A percentile compares a stretch with the other conserved stretches of the same genome.
Conservation (phyloP, 2,113 vertebrate genomes). For the Cathartes aura region DNA sequence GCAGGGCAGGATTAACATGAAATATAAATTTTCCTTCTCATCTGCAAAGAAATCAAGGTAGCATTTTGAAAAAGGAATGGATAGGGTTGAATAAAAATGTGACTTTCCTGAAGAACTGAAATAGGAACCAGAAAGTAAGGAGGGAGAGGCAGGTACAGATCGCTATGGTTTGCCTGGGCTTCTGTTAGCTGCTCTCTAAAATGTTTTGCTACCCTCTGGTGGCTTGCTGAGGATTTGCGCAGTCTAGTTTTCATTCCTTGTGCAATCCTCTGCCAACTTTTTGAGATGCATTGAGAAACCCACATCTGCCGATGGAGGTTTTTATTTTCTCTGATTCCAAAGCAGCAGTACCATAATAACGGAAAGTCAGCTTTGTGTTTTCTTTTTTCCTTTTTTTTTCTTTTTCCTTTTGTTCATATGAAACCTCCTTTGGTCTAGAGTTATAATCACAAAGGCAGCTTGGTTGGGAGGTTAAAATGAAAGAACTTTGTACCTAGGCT, state of each 20-base stretch:
- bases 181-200: not conserved
- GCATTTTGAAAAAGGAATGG: not conserved
- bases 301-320: not conserved
- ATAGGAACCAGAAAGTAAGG: not conserved
- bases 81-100: not conserved
- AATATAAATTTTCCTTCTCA: not conserved
- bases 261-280: not conserved
- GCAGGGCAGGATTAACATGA: not conserved
- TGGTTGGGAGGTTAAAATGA: not conserved
- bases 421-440: not conserved
- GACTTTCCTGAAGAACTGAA: not conserved
- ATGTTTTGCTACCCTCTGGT: constrained; percentile 78
- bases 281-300: not conserved
- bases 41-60: not conserved
- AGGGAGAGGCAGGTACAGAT: not conserved
- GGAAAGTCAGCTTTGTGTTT: not conserved
- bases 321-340: not conserved
- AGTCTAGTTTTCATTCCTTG: not conserved
- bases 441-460: not conserved
- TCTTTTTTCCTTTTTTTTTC: fast-evolving
- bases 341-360: not conserved
- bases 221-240: constrained; percentile 25
- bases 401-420: not conserved
- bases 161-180: not conserved
- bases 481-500: not conserved